phyloP scores from a whole-genome alignment of 2,797 vertebrate genomes.

The Lophura swinhoii region DNA sequence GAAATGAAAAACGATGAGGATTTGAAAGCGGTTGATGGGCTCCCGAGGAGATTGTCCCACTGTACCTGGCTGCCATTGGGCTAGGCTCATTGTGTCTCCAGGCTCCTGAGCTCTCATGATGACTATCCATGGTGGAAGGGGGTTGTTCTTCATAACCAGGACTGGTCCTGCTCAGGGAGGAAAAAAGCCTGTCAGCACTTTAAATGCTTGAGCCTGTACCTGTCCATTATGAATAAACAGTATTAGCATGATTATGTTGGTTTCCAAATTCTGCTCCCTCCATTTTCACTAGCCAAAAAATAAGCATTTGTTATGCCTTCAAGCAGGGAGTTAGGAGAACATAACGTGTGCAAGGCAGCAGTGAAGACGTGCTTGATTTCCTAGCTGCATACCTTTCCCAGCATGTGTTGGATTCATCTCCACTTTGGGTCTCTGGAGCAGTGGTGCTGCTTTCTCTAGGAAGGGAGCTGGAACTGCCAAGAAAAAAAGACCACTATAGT shows the following conservation, averaged over 20 bases:
- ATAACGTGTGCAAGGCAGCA: fast-evolving
- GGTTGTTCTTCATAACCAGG: background rate
- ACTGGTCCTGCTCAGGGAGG: slow-evolving; percentile 8
- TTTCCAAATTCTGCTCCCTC: background rate
- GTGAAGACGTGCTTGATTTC: fast-evolving
- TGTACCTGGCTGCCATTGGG: background rate
- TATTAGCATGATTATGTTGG: fast-evolving
- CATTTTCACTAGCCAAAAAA: background rate
- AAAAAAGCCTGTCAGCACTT: background rate
- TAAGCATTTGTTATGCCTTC: background rate
- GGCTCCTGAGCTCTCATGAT: background rate
- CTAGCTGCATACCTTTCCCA: background rate
- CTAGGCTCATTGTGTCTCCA: background rate
- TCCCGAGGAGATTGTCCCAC: background rate
- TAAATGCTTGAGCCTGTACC: background rate
- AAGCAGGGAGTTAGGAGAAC: background rate
- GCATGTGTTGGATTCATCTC: fast-evolving
- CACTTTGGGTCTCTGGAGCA: background rate
- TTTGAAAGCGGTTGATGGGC: background rate
- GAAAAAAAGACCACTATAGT: background rate
- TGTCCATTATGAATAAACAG: background rate
- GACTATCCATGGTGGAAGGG: background rate
- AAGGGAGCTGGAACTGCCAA: slow-evolving; percentile 18
- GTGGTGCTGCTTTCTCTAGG: background rate
- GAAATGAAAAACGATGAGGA: background rate